Evolutionary conservation across 2,113 vertebrate species (phyloP), one percentile per base, ranked within the genome.

Genomic region (Gallinago paraguaiae): DNA sequence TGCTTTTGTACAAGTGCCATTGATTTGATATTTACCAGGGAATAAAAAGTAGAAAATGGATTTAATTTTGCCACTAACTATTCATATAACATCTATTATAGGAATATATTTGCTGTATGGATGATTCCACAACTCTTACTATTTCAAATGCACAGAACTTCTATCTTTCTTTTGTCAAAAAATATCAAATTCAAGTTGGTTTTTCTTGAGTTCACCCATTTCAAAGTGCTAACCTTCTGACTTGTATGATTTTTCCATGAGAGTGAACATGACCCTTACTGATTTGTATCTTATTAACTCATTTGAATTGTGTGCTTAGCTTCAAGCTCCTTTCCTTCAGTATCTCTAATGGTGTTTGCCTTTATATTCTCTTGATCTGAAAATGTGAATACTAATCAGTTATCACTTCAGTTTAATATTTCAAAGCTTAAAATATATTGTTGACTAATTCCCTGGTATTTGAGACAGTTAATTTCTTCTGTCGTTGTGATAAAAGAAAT

Each of bases 321-420:
- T 87, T 35, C 51, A 67, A 90, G 45, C 41, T 46, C 14, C 57
- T 48, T 93, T 70, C 50, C 28, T 91, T 74, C 3, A 2, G 23
- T 51, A 33, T 60, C 33, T 88, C 35, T 90, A 57, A 53, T 43
- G 39, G 11, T 90, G 20, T 67, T 87, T 92, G 54, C 43, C 59
- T 94, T 91, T 82, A 48, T 53, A 33, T 80, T 84, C 54, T 81
- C 78, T 86, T 53, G 30, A 75, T 92, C 59, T 79, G 64, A 81
- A 93, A 74, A 68, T 50, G 10, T 75, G 68, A 64, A 35, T 68
- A 16, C 11, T 60, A 57, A 78, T 61, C 23, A 75, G 6, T 43
- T 84, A 39, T 39, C 41, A 56, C 17, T 92, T 79, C 33, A 53
- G 9, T 37, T 33, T 64, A 59, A 35, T 69, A 63, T 77, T 88